Evolutionary conservation across 2,888 invertebrate species (phyloP).

Genomic region (Epirrita christyi): DNA sequence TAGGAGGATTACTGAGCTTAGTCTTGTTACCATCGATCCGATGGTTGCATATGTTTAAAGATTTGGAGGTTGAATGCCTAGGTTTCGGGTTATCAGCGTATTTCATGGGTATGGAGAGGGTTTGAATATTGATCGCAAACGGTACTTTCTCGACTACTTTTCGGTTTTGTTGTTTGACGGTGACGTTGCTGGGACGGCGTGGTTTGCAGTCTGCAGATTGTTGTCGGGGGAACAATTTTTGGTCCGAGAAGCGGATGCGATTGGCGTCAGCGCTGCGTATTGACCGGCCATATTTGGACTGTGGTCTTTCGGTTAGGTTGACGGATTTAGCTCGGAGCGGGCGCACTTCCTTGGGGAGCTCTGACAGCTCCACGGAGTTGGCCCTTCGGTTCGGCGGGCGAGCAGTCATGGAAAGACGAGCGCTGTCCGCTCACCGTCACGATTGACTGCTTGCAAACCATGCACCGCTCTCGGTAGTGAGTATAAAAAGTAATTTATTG

Average conservation of each 20-base stretch:
- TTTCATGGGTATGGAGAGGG: conserved; percentile 73
- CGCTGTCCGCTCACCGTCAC: conserved; percentile 52
- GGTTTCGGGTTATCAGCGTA: conserved; percentile 66
- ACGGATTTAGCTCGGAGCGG: conserved; percentile 74
- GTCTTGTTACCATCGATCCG: conserved; percentile 65
- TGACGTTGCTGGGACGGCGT: conserved; percentile 44
- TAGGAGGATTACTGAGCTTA: conserved; percentile 71
- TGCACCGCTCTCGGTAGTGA: conserved; percentile 66
- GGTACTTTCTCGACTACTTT: conserved; percentile 69
- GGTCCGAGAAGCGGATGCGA: conserved; percentile 54
- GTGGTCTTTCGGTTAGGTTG: conserved; percentile 66
- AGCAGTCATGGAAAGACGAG: conserved; percentile 48
- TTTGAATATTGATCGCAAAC: conserved; percentile 70
- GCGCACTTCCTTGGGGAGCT: conserved; percentile 37
- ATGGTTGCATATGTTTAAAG: conserved; percentile 48
- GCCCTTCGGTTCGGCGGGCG: conserved; percentile 26
- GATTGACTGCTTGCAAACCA: conserved; percentile 65
- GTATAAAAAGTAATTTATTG: conserved; percentile 80
- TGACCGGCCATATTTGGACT: conserved; percentile 64
- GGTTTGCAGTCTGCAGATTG: conserved; percentile 48
- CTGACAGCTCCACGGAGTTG: conserved; percentile 57
- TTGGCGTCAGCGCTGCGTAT: conserved; percentile 66
- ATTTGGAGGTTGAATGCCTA: conserved; percentile 69
- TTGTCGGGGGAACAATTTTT: conserved; percentile 55
- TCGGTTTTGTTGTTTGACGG: conserved; percentile 66